Conservation (phyloP, 2,888 invertebrate species). For the Yponomeuta plumbellus region DNA sequence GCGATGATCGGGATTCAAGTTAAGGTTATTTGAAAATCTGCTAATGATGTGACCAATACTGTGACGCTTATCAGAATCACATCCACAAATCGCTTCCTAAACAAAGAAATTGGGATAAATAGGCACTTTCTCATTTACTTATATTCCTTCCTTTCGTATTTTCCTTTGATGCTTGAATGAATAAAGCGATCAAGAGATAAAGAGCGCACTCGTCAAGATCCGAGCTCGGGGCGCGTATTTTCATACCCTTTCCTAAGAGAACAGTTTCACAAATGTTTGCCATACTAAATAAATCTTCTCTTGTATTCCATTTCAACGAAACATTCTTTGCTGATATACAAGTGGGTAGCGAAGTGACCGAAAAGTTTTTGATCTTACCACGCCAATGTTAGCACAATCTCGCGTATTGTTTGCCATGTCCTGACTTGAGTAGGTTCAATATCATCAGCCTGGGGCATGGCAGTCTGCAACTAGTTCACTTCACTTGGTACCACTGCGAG, state of each 20-base stretch:
- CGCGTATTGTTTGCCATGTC: background rate
- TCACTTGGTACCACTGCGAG: background rate
- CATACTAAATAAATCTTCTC: background rate
- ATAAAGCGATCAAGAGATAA: slow-evolving; percentile 72
- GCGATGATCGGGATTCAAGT: background rate
- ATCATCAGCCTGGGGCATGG: background rate
- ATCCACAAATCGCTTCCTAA: slow-evolving; percentile 39
- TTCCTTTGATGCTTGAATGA: slow-evolving; percentile 68
- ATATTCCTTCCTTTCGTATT: slow-evolving; percentile 54
- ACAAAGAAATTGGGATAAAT: slow-evolving; percentile 53
- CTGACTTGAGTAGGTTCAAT: background rate
- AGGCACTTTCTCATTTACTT: slow-evolving; percentile 54
- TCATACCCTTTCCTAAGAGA: slow-evolving; percentile 5
- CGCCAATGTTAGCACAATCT: background rate
- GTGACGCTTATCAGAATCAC: background rate
- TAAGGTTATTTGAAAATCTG: slow-evolving; percentile 21
- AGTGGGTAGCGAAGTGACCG: background rate
- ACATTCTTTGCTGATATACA: background rate
- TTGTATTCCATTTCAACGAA: background rate
- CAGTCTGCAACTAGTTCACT: background rate
- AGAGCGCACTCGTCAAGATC: slow-evolving; percentile 46
- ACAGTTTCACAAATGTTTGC: slow-evolving; percentile 1
- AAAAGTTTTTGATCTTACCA: background rate
- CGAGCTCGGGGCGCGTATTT: slow-evolving; percentile 41
- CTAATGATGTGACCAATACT: too few relatives aligned